A percentile compares a stretch with the other conserved stretches of the same genome.
These are phyloP conservation scores for Catharus bicknelli DNA, from an alignment of 2,113 vertebrate species.

Conservation along the genomic window DNA sequence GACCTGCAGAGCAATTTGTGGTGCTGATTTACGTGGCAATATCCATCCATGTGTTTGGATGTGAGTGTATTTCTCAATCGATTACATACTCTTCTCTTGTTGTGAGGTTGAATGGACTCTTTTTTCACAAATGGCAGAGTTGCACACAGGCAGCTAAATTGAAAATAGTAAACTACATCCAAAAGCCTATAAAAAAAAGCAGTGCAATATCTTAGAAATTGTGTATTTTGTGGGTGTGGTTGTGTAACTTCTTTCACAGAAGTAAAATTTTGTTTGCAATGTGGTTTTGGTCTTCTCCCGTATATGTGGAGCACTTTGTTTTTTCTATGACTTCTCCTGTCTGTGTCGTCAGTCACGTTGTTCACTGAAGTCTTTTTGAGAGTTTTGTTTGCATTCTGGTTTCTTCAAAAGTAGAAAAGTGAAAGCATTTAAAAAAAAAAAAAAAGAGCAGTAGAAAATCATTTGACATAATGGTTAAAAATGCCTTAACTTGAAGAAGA, in stretches of 20 bases:
- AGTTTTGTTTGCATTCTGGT: neutral
- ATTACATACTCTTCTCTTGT: neutral
- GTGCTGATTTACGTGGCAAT: neutral
- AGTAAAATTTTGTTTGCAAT: neutral
- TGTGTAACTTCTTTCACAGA: neutral
- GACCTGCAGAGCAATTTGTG: neutral
- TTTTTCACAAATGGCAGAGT: neutral
- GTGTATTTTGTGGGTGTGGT: neutral
- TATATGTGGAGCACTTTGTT: neutral
- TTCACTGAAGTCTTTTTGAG: neutral
- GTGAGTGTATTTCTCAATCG: neutral
- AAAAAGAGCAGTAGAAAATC: neutral
- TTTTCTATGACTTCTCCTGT: neutral
- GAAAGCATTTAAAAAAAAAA: neutral
- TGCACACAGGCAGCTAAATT: neutral
- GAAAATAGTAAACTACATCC: neutral
- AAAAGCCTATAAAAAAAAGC: neutral
- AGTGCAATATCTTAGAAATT: neutral
- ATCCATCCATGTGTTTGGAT: neutral
- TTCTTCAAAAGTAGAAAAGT: neutral
- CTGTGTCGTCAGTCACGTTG: neutral
- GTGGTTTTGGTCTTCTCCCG: neutral
- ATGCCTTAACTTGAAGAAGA: neutral
- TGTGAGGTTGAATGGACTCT: neutral
- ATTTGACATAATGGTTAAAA: neutral